Percentiles rank a stretch among this genome's conserved stretches.
Evolutionary conservation across 1,140 invertebrate species (phyloP).

Genomic region (Papilio aristodemus): DNA sequence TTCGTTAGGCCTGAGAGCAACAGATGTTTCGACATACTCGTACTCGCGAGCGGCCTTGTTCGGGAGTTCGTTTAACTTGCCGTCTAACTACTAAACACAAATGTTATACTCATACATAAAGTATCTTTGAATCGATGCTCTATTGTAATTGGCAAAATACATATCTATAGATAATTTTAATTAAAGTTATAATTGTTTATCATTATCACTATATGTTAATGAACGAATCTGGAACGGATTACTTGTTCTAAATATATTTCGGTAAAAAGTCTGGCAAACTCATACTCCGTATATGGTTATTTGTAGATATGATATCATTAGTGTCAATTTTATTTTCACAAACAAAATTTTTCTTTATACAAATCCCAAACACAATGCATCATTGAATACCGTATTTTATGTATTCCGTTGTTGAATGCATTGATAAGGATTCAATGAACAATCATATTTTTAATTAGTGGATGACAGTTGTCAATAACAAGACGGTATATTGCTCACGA

Average conservation of each 20-base stretch:
- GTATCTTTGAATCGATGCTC: not conserved
- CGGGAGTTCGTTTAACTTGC: slow-evolving; percentile 18
- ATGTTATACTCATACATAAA: not conserved
- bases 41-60: not conserved
- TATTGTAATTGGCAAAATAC: slow-evolving; percentile 4
- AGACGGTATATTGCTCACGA: slow-evolving; percentile 1
- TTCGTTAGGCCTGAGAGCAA: slow-evolving; percentile 10
- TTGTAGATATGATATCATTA: too few relatives aligned
- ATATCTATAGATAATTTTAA: too few relatives aligned
- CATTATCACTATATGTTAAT: too few relatives aligned
- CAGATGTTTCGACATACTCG: slow-evolving; percentile 14
- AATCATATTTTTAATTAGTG: slow-evolving; percentile 12
- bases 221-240: too few relatives aligned
- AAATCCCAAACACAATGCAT: not conserved
- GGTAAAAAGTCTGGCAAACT: too few relatives aligned
- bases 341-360: not conserved
- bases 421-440: not conserved
- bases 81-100: not conserved
- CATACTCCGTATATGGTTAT: too few relatives aligned
- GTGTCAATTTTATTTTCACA: too few relatives aligned
- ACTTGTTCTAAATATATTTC: too few relatives aligned
- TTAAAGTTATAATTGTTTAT: too few relatives aligned
- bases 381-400: not conserved
- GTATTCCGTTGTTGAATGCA: not conserved
- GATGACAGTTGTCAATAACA: slow-evolving; percentile 9